These are phyloP conservation scores for Ormyrus labotus DNA, from an alignment of 2,888 invertebrate species.

Conservation along the genomic window DNA sequence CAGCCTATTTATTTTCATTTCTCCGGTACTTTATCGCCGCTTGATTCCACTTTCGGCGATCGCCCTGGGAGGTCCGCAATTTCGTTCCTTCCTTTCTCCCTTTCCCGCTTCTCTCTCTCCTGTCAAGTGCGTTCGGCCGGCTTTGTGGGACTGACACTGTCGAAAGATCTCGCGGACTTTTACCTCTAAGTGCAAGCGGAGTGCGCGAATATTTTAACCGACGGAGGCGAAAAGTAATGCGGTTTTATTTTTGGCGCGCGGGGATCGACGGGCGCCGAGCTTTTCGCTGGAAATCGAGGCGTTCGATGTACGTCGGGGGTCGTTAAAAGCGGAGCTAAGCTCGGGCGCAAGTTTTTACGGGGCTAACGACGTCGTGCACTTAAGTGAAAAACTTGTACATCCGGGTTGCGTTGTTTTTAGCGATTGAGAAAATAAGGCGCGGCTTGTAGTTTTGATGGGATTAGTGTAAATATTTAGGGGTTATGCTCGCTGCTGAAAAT, in stretches of 20 bases:
- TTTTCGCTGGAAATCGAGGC: too few species aligned
- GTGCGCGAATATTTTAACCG: too few species aligned
- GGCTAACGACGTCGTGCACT: conserved; percentile 19
- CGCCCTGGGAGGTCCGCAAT: conserved; percentile 32
- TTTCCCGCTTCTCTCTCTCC: too few species aligned
- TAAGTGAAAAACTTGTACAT: conserved; percentile 9
- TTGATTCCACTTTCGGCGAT: not conserved
- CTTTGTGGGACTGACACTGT: too few species aligned
- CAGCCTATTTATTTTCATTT: conserved; percentile 30
- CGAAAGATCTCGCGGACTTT: too few species aligned
- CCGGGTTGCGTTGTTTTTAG: not conserved
- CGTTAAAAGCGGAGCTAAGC: conserved; percentile 34
- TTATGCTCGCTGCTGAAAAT: too few species aligned
- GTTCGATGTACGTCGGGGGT: not conserved
- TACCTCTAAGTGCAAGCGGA: too few species aligned
- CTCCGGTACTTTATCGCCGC: not conserved
- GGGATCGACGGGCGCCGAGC: not conserved
- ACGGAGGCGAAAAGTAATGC: not conserved
- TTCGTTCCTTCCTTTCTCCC: not conserved
- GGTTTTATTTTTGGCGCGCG: not conserved
- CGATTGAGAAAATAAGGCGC: not conserved
- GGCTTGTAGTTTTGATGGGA: not conserved
- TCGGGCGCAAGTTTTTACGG: not conserved
- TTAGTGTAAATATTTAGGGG: not conserved
- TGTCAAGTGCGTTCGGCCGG: too few species aligned